phyloP scores from a whole-genome alignment of 2,113 vertebrate species.

The Ondatra zibethicus region DNA sequence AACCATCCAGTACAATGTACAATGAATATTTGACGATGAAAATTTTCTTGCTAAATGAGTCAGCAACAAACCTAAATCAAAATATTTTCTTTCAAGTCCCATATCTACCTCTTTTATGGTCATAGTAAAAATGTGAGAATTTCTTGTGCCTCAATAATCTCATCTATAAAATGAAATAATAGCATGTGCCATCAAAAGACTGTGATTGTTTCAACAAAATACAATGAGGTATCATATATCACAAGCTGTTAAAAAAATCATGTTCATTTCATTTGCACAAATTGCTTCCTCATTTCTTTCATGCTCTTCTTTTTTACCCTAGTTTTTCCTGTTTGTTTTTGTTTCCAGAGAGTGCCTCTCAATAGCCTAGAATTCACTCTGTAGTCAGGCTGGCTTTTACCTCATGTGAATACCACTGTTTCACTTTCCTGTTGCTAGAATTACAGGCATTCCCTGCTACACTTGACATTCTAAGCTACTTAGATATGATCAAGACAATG shows the following conservation, averaged over 20 bases:
- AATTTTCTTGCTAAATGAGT: neutral
- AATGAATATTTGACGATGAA: neutral
- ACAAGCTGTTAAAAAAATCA: neutral
- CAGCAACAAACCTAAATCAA: neutral
- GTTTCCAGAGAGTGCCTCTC: too few relatives aligned
- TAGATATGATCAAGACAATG: neutral
- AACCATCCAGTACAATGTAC: neutral
- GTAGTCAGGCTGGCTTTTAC: neutral
- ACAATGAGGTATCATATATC: neutral
- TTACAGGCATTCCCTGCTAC: neutral
- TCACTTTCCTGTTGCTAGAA: neutral
- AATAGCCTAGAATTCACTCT: neutral
- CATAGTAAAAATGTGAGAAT: neutral
- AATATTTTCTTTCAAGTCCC: neutral
- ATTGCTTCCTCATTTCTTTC: neutral
- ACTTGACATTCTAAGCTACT: neutral
- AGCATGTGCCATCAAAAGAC: neutral
- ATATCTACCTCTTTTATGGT: neutral
- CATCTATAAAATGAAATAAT: neutral
- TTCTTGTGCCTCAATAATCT: neutral
- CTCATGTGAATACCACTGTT: too few relatives aligned
- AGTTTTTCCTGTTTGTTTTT: neutral
- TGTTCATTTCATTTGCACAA: neutral
- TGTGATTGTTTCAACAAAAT: neutral
- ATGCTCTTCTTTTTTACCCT: neutral